Percentiles rank a stretch among this genome's conserved stretches.
Conservation (phyloP, 2,113 vertebrate genomes). For the Enhydra lutris region DNA sequence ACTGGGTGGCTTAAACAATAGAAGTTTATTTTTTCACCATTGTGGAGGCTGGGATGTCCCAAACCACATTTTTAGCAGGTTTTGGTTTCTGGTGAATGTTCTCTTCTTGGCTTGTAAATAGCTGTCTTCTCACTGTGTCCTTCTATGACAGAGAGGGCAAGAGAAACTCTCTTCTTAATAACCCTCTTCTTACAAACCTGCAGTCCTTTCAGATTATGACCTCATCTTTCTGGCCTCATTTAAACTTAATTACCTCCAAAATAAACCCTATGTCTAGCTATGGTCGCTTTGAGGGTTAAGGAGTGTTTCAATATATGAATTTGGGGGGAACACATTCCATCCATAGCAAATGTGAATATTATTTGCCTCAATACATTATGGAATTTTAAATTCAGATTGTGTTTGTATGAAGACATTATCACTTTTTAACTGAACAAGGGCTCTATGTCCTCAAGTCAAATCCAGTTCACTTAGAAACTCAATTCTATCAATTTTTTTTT, state of each 20-base stretch:
- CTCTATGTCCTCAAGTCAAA: neutral
- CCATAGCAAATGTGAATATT: neutral
- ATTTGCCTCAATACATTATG: neutral
- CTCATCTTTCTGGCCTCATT: neutral
- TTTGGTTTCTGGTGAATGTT: neutral
- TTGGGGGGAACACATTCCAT: neutral
- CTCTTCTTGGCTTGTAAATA: neutral
- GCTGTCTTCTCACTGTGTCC: neutral
- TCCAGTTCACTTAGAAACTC: neutral
- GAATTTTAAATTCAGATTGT: neutral
- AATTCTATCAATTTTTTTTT: neutral
- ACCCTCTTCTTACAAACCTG: neutral
- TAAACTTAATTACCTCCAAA: neutral
- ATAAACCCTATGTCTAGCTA: neutral
- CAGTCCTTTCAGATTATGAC: neutral
- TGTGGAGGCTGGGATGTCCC: neutral
- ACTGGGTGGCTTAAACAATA: neutral
- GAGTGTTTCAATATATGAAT: neutral
- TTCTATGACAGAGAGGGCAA: neutral
- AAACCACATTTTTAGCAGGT: neutral
- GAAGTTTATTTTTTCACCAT: neutral
- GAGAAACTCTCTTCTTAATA: neutral
- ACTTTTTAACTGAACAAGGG: neutral
- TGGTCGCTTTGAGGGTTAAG: neutral
- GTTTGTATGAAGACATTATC: neutral